phyloP scores from a whole-genome alignment of 23 tunicate species.

The Phallusia fumigata region DNA sequence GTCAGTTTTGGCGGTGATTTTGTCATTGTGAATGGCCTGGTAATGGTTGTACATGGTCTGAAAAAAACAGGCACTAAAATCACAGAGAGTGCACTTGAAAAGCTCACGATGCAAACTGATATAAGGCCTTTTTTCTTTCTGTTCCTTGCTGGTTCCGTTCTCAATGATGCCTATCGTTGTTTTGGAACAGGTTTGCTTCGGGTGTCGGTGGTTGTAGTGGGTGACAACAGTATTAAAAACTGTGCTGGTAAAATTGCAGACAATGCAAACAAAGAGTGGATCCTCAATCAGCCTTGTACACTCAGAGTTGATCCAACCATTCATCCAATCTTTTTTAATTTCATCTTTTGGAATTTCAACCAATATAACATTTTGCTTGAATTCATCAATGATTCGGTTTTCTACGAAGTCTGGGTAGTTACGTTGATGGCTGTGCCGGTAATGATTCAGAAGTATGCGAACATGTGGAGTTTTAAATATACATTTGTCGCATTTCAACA shows the following conservation, averaged over 20 bases:
- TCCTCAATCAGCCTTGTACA: constrained; percentile 25
- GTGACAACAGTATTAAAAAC: not conserved
- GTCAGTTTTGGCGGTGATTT: not conserved
- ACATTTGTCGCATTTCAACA: constrained; percentile 29
- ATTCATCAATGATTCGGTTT: not conserved
- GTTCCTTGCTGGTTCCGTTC: not conserved
- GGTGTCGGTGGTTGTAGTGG: constrained; percentile 19
- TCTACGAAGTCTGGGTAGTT: constrained; percentile 33
- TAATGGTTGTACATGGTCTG: constrained; percentile 15
- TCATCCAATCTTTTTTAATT: constrained; percentile 13
- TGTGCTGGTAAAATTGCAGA: constrained; percentile 12
- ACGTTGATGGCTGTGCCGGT: constrained; percentile 13
- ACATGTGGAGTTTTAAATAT: constrained; percentile 6
- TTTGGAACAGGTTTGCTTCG: not conserved
- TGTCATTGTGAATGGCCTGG: not conserved
- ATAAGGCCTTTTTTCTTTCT: not conserved
- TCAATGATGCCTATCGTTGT: not conserved
- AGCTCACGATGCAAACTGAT: not conserved
- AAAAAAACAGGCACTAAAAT: not conserved
- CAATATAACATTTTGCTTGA: constrained; percentile 20
- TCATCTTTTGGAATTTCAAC: constrained; percentile 14
- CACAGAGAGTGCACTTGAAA: constrained; percentile 17
- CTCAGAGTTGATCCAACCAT: constrained; percentile 43
- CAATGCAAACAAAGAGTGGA: constrained; percentile 23
- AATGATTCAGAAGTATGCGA: constrained; percentile 26